Conservation (phyloP, 1,140 invertebrate species). For the Hycleus phaleratus region DNA sequence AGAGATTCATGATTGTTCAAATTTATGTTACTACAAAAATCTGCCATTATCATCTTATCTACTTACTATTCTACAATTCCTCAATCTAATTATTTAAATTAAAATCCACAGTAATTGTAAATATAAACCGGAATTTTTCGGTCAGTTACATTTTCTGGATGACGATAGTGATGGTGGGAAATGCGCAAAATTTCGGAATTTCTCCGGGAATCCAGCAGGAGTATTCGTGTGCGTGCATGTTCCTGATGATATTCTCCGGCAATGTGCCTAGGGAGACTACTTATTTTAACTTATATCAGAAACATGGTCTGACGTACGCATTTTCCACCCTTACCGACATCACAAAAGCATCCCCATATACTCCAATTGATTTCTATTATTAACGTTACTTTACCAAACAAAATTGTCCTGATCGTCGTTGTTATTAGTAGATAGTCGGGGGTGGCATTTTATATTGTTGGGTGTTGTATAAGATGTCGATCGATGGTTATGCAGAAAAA, state of each 20-base stretch:
- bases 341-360: no score
- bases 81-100: no score
- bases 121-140: constrained; percentile 10
- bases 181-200: constrained; percentile 11
- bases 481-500: constrained; percentile 1
- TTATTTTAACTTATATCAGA: constrained; percentile 14
- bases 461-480: no score
- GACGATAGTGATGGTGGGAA: neutral
- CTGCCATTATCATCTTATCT: no score
- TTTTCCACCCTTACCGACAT: constrained; percentile 4
- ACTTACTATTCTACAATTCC: no score
- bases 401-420: no score
- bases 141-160: constrained; percentile 6
- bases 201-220: constrained; percentile 13
- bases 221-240: constrained; percentile 2
- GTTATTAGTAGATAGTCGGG: no score
- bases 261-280: constrained; percentile 12
- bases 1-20: no score
- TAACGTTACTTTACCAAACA: no score
- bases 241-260: constrained; percentile 4
- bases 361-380: no score
- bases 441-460: no score
- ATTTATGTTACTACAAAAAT: no score
- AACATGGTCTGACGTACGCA: constrained; percentile 14
- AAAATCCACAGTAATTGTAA: constrained; percentile 1